A percentile compares a stretch with the other conserved stretches of the same genome.
These are phyloP conservation scores for Euspilapteryx auroguttella DNA, from an alignment of 2,888 invertebrate species.

Conservation along the genomic window DNA sequence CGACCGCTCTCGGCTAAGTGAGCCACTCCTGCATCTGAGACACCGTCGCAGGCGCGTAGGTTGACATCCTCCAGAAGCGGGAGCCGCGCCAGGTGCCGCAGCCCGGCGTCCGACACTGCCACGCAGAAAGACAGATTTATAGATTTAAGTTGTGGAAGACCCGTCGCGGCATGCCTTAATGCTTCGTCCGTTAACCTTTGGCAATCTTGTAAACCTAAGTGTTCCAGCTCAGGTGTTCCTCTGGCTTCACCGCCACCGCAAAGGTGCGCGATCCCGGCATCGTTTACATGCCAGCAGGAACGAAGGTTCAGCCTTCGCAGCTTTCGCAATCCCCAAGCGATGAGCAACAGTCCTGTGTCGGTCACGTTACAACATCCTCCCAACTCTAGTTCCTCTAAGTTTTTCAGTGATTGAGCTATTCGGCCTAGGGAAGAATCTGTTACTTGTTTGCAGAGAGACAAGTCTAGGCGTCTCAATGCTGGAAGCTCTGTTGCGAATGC, in stretches of 20 bases:
- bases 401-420: constrained; percentile 83
- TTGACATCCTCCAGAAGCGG: constrained; percentile 83
- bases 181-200: constrained; percentile 92
- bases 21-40: constrained; percentile 89
- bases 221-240: constrained; percentile 80
- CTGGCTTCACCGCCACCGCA: constrained; percentile 76
- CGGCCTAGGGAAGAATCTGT: constrained; percentile 86
- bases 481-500: constrained; percentile 80
- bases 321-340: constrained; percentile 86
- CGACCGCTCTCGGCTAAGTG: constrained; percentile 89
- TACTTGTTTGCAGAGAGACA: constrained; percentile 93
- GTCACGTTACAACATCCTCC: constrained; percentile 93
- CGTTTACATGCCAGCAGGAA: constrained; percentile 92
- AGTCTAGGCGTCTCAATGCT: constrained; percentile 77
- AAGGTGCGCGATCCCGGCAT: constrained; percentile 86
- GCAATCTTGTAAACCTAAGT: constrained; percentile 91
- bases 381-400: constrained; percentile 83
- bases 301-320: constrained; percentile 83
- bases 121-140: constrained; percentile 95
- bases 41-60: constrained; percentile 90
- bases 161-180: constrained; percentile 80
- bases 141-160: constrained; percentile 77
- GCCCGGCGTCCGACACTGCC: constrained; percentile 89
- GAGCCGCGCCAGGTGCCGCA: constrained; percentile 86
- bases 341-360: constrained; percentile 81